Conservation (phyloP, 1,140 invertebrate genomes). For the Sminthurides bifidus region DNA sequence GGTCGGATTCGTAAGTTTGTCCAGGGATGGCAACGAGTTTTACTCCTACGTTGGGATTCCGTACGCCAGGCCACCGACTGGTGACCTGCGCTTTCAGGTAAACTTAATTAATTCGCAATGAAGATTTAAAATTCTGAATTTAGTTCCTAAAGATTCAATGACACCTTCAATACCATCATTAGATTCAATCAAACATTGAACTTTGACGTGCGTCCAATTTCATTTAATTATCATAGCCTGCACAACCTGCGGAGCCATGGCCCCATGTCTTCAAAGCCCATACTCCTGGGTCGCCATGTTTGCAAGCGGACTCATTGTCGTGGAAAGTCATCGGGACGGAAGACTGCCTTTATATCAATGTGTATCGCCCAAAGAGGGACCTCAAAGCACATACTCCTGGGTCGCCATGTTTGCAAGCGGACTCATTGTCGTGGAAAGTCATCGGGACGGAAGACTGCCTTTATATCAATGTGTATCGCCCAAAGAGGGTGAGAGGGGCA, state of each 20-base stretch:
- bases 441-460: not conserved
- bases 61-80: not conserved
- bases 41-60: not conserved
- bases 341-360: constrained; percentile 1
- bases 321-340: not conserved
- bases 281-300: not conserved
- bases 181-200: not conserved
- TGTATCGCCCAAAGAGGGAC: not conserved
- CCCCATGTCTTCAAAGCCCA: not conserved
- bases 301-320: not conserved
- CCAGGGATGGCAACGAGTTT: not conserved
- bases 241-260: not conserved
- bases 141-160: not conserved
- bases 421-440: not conserved
- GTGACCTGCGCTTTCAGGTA: not conserved
- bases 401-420: not conserved
- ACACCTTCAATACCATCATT: not conserved
- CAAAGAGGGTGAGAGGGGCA: not conserved
- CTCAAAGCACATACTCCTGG: not conserved
- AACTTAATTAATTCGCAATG: not conserved
- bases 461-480: not conserved
- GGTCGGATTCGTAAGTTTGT: not conserved
- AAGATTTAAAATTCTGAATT: not conserved
- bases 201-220: too few relatives aligned
- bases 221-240: not conserved